Conservation (phyloP, 2,888 invertebrate species). For the Myathropa florea region DNA sequence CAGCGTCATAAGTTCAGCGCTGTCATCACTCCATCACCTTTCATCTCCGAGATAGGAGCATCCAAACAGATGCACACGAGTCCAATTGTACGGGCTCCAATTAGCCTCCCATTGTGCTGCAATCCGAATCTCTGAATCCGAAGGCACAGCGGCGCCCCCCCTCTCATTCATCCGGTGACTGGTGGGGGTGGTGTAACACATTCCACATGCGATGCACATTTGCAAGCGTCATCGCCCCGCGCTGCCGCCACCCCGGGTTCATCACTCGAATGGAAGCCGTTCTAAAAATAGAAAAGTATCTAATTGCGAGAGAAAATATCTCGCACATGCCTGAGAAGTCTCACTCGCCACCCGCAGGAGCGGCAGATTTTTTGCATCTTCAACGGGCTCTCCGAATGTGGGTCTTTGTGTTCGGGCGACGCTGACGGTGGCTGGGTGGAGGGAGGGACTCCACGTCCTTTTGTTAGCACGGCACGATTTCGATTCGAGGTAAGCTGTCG, state of each 20-base stretch:
- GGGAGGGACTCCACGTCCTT: slow-evolving; percentile 2
- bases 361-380: background rate
- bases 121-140: too few species aligned
- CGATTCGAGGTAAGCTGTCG: slow-evolving; percentile 56
- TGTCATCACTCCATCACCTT: background rate
- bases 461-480: slow-evolving; percentile 52
- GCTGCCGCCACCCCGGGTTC: background rate
- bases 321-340: slow-evolving; percentile 26
- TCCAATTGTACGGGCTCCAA: slow-evolving; percentile 18
- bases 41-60: background rate
- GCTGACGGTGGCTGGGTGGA: background rate
- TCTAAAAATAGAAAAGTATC: slow-evolving; percentile 60
- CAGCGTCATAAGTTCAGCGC: slow-evolving; percentile 22
- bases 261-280: background rate
- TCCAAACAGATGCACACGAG: background rate
- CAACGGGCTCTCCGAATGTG: slow-evolving; percentile 6
- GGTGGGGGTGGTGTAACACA: background rate
- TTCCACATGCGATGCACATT: background rate
- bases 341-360: background rate
- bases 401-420: slow-evolving; percentile 19
- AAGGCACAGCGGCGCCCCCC: background rate
- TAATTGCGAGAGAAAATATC: slow-evolving; percentile 56
- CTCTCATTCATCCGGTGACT: background rate
- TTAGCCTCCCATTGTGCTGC: slow-evolving; percentile 1
- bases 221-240: background rate